Conservation (phyloP, 2,797 vertebrate species). For the Hafferia zeledoni region DNA sequence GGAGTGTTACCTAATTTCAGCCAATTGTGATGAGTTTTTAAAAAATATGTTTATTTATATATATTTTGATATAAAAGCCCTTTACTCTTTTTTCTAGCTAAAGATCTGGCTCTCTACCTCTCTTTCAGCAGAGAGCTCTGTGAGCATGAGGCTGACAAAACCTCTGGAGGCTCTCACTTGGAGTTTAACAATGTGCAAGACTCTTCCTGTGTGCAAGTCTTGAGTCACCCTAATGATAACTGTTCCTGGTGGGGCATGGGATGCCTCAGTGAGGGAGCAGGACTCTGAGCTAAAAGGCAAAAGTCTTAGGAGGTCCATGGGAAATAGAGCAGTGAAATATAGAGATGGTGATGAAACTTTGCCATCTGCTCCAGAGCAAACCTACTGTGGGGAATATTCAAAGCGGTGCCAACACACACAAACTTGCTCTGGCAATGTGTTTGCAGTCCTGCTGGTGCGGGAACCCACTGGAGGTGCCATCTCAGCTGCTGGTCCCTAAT, state of each 20-base stretch:
- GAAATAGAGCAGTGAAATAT: not conserved
- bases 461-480: not conserved
- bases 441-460: not conserved
- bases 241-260: not conserved
- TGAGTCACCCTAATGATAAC: not conserved
- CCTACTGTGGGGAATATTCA: not conserved
- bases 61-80: not conserved
- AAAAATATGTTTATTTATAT: not conserved
- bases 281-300: not conserved
- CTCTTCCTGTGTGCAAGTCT: not conserved
- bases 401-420: not conserved
- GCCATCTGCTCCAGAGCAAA: constrained; percentile 22
- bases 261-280: not conserved
- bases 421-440: not conserved
- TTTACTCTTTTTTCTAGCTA: not conserved
- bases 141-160: not conserved
- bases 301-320: not conserved
- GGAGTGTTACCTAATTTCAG: not conserved
- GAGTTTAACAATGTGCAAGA: not conserved
- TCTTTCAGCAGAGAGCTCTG: not conserved
- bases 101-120: not conserved
- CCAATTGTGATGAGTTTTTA: not conserved
- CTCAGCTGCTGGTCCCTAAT: not conserved
- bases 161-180: not conserved
- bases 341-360: not conserved